Evolutionary conservation across 1,140 invertebrate species (phyloP).

Genomic region (Berghia stephanieae): DNA sequence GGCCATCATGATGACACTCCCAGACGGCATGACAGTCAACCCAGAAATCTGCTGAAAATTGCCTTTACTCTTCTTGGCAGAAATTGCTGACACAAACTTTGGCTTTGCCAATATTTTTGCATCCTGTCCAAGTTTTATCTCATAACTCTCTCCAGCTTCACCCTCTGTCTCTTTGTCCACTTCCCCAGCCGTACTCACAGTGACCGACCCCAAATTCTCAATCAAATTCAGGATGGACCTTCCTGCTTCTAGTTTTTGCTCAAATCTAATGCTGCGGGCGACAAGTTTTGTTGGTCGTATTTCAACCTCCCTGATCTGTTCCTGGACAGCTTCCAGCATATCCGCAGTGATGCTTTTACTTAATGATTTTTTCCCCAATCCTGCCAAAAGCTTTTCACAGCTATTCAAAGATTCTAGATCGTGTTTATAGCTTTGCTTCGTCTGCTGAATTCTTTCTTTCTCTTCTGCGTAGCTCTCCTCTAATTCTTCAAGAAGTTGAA

Average conservation of each 20-base stretch:
- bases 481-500: conserved; percentile 20
- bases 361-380: neutral
- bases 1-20: conserved; percentile 24
- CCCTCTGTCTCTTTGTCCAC: no score
- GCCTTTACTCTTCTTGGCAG: neutral
- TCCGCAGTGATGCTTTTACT: neutral
- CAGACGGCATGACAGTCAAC: conserved; percentile 11
- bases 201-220: neutral
- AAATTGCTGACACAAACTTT: neutral
- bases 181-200: neutral
- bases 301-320: conserved; percentile 21
- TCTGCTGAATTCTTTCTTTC: conserved; percentile 24
- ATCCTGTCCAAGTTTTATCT: neutral
- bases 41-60: conserved; percentile 18
- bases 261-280: neutral
- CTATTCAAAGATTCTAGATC: conserved; percentile 22
- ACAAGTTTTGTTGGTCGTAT: neutral
- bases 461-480: conserved; percentile 3
- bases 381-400: conserved; percentile 19
- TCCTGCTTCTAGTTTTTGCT: neutral
- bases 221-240: neutral
- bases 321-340: conserved; percentile 17
- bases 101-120: conserved; percentile 5
- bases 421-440: conserved; percentile 19
- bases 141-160: no score